Conservation (phyloP, 2,113 vertebrate genomes). For the Nanorana parkeri region DNA sequence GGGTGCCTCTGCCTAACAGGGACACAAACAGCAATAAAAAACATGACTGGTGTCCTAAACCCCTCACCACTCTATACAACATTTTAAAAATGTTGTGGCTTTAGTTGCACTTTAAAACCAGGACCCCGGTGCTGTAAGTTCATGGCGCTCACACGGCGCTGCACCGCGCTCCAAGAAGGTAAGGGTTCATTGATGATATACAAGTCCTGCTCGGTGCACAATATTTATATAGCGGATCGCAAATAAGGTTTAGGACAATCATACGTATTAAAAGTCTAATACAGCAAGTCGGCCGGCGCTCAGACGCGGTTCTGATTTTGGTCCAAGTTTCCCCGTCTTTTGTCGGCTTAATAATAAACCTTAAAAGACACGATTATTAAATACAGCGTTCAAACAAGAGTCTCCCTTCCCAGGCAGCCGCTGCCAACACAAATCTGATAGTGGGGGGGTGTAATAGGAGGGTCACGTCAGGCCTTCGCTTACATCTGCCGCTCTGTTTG, state of each 20-base stretch:
- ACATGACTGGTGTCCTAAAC: no score
- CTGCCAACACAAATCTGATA: constrained; percentile 35
- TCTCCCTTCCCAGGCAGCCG: neutral
- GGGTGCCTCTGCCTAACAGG: neutral
- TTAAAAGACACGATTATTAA: constrained; percentile 29
- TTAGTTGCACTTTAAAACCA: no score
- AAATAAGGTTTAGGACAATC: constrained; percentile 2
- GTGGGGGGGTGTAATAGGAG: neutral
- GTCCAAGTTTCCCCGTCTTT: constrained; percentile 17
- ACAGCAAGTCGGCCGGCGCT: neutral
- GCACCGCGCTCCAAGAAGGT: no score
- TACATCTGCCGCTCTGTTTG: constrained; percentile 40
- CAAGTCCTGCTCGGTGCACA: neutral
- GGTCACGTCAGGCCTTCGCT: constrained; percentile 43
- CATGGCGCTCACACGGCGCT: neutral
- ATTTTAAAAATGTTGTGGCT: no score
- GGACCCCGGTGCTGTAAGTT: no score
- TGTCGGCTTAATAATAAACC: constrained; percentile 37
- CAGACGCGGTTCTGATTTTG: neutral
- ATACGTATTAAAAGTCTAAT: neutral
- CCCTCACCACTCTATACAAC: no score
- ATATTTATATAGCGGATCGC: neutral
- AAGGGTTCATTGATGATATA: neutral
- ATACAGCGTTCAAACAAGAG: constrained; percentile 5
- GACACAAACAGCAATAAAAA: no score